phyloP scores from a whole-genome alignment of 2,113 vertebrate genomes.

The Xenotilapia longispinis region DNA sequence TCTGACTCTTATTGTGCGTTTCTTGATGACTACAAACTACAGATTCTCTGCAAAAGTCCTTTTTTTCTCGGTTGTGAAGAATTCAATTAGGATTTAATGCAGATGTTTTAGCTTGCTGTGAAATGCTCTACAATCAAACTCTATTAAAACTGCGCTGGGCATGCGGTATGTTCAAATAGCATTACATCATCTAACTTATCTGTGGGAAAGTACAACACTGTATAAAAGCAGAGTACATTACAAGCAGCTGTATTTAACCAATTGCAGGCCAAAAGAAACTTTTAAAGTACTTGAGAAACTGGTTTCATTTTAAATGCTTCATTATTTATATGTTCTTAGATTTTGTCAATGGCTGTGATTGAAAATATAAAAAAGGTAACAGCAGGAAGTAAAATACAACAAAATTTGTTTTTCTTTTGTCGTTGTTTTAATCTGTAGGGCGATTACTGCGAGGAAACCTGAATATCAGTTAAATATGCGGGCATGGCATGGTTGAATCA shows the following conservation, averaged over 20 bases:
- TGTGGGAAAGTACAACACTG: not conserved
- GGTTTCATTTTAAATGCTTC: not conserved
- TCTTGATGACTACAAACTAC: not conserved
- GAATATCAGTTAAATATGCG: constrained; percentile 28
- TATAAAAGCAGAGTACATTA: not conserved
- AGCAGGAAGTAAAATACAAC: not conserved
- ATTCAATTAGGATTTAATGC: not conserved
- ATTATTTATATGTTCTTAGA: not conserved
- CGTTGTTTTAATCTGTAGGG: not conserved
- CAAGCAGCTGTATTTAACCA: constrained; percentile 37
- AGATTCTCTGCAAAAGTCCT: not conserved
- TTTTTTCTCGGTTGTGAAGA: not conserved
- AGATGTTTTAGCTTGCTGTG: not conserved
- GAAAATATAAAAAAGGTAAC: not conserved
- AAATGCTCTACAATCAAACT: not conserved
- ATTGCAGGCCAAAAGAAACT: not conserved
- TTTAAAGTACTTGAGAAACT: not conserved
- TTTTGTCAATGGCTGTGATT: not conserved
- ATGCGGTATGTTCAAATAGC: not conserved
- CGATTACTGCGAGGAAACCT: constrained; percentile 15
- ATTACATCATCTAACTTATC: not conserved
- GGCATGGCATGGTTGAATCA: constrained; percentile 46
- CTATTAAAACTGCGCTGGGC: not conserved
- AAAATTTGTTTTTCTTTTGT: not conserved
- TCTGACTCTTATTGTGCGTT: not conserved